Evolutionary conservation across 2,888 invertebrate species (phyloP).

Genomic region (Rhopalosiphum nymphaeae): DNA sequence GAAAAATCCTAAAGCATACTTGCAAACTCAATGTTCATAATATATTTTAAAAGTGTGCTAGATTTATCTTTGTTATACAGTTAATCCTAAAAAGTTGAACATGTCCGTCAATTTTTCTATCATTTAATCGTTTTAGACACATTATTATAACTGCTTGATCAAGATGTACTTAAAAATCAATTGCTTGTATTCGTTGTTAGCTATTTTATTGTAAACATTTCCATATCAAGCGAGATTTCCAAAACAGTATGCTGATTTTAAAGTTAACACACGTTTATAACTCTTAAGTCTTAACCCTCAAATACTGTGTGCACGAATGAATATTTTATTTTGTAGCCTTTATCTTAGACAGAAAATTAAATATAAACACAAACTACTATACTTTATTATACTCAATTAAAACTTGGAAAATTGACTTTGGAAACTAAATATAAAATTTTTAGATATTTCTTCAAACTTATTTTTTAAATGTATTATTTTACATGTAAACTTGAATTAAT

Average conservation of each 20-base stretch:
- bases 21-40: background rate
- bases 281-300: background rate
- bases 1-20: conserved; percentile 13
- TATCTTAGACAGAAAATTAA: conserved; percentile 30
- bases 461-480: background rate
- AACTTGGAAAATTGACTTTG: conserved; percentile 32
- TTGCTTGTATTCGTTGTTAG: background rate
- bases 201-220: background rate
- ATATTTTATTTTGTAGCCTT: background rate
- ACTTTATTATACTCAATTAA: conserved; percentile 20
- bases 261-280: background rate
- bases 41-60: background rate
- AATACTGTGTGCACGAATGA: background rate
- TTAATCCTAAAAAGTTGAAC: conserved; percentile 2
- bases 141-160: background rate
- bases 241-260: conserved; percentile 8
- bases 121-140: background rate
- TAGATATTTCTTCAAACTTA: background rate
- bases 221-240: background rate
- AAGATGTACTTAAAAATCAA: background rate
- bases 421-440: conserved; percentile 29
- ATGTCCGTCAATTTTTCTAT: background rate
- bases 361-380: conserved; percentile 38
- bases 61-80: conserved; percentile 17
- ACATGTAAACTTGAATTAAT: background rate